Percentiles rank a stretch among this genome's conserved stretches.
Conservation (phyloP, 2,113 vertebrate species). For the Stegostoma tigrinum region DNA sequence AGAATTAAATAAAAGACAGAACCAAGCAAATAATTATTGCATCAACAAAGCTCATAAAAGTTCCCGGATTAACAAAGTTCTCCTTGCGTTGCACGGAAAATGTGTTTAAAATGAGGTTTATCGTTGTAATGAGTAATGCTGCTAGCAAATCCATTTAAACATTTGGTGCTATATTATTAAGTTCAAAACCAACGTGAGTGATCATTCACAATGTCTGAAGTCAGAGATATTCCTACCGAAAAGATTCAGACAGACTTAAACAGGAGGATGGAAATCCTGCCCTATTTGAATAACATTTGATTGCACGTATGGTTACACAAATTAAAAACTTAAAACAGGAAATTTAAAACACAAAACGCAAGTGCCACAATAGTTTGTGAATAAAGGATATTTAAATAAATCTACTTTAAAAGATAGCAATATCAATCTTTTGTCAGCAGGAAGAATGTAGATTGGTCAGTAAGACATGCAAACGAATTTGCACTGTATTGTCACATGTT, state of each 20-base stretch:
- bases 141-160: neutral
- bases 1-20: neutral
- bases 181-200: neutral
- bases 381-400: neutral
- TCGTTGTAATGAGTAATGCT: neutral
- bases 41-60: conserved; percentile 39
- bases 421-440: neutral
- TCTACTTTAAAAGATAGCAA: neutral
- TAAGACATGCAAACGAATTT: neutral
- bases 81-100: neutral
- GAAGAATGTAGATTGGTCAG: neutral
- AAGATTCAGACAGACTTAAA: neutral
- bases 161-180: neutral
- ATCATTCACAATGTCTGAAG: neutral
- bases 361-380: neutral
- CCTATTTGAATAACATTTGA: neutral
- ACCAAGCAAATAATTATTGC: conserved; percentile 26
- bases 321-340: neutral
- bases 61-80: neutral
- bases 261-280: neutral
- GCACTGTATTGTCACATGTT: neutral
- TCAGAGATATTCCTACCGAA: neutral
- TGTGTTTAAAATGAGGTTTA: neutral
- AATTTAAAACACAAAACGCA: neutral
- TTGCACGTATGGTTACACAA: neutral